Conservation (phyloP, 2,888 invertebrate genomes). For the Melitaea athalia region DNA sequence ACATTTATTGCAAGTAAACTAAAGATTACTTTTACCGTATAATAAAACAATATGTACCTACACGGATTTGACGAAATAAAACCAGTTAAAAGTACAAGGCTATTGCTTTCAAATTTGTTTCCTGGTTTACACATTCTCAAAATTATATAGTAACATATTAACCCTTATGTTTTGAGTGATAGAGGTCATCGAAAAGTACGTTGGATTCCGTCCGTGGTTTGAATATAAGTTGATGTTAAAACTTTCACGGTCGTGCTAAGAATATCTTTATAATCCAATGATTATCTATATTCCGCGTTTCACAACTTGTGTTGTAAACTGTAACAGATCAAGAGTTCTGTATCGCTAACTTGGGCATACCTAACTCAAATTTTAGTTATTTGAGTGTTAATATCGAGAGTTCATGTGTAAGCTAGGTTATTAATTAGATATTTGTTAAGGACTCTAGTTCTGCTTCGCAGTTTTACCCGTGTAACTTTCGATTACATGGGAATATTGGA, state of each 20-base stretch:
- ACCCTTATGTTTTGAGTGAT: conserved; percentile 6
- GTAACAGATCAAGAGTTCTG: background rate
- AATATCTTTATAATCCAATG: conserved; percentile 33
- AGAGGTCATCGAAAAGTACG: conserved; percentile 14
- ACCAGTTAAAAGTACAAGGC: conserved; percentile 10
- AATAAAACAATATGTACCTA: background rate
- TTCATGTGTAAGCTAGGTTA: too few relatives aligned
- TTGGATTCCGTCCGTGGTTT: conserved; percentile 23
- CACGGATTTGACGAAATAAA: background rate
- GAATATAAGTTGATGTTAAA: conserved; percentile 31
- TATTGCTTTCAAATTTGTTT: conserved; percentile 17
- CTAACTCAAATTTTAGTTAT: background rate
- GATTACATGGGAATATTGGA: too few relatives aligned
- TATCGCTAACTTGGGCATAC: background rate
- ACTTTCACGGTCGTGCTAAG: conserved; percentile 39
- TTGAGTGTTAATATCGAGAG: background rate
- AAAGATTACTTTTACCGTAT: background rate
- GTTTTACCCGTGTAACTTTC: too few relatives aligned
- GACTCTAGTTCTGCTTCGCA: too few relatives aligned
- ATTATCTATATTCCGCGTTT: conserved; percentile 21
- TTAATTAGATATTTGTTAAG: too few relatives aligned
- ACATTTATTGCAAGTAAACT: too few relatives aligned
- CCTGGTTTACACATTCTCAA: conserved; percentile 16
- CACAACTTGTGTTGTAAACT: conserved; percentile 6
- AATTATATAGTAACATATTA: background rate